phyloP scores from a whole-genome alignment of 2,888 invertebrate species.

The Phyto melanocephala region DNA sequence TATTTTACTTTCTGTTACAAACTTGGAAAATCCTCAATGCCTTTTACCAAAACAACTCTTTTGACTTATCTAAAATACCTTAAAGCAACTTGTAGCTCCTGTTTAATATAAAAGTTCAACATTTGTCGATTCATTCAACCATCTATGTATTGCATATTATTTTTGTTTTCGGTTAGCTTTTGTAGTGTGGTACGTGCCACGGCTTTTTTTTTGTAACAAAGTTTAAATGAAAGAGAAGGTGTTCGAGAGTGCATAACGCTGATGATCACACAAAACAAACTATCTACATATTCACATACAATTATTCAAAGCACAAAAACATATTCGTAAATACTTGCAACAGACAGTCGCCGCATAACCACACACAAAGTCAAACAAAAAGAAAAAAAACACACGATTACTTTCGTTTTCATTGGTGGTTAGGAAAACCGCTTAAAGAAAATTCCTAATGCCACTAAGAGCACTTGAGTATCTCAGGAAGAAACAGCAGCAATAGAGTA shows the following conservation, averaged over 20 bases:
- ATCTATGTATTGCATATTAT: slow-evolving; percentile 27
- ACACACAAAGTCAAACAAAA: slow-evolving; percentile 20
- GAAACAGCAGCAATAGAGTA: not conserved
- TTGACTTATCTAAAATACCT: no score
- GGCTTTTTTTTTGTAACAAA: slow-evolving; percentile 29
- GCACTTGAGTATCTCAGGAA: slow-evolving; percentile 24
- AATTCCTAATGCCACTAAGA: slow-evolving; percentile 33
- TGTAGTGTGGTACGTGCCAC: slow-evolving; percentile 58
- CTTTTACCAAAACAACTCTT: no score
- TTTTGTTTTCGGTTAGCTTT: slow-evolving; percentile 26
- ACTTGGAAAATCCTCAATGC: no score
- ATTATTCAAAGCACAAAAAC: not conserved
- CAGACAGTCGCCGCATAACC: slow-evolving; percentile 10
- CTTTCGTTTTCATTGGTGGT: slow-evolving; percentile 75
- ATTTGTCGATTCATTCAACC: slow-evolving; percentile 47
- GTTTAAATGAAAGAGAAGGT: slow-evolving; percentile 62
- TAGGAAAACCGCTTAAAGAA: slow-evolving; percentile 50
- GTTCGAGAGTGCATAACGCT: slow-evolving; percentile 65
- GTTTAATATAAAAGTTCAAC: slow-evolving; percentile 34
- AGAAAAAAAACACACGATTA: slow-evolving; percentile 63
- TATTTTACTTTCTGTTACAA: no score
- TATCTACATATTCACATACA: not conserved
- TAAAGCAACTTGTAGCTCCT: not conserved
- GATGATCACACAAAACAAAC: slow-evolving; percentile 27
- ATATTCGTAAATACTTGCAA: slow-evolving; percentile 9